phyloP scores from a whole-genome alignment of 2,888 invertebrate species.

The Andrena fulva region DNA sequence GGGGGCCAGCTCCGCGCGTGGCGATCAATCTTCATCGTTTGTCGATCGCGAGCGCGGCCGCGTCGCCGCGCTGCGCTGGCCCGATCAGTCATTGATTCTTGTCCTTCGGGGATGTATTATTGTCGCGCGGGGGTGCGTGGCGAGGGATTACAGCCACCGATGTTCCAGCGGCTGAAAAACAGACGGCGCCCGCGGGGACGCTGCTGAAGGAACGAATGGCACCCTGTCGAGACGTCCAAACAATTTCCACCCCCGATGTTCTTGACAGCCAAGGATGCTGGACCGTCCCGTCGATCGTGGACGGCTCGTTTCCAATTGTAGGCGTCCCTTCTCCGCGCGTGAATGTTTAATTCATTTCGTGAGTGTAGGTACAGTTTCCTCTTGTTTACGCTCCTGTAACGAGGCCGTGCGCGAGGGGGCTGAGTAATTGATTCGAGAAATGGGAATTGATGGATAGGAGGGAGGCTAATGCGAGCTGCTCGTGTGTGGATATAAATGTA shows the following conservation, averaged over 20 bases:
- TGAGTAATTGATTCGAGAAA: background rate
- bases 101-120: conserved; percentile 50
- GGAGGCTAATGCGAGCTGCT: background rate
- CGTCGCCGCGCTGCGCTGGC: conserved; percentile 28
- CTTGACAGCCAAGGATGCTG: conserved; percentile 7
- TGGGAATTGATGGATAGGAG: background rate
- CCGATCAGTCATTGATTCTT: conserved; percentile 68
- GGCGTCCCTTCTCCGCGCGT: background rate
- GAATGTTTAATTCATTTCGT: conserved; percentile 14
- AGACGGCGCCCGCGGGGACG: conserved; percentile 6
- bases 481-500: too few species aligned
- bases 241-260: conserved; percentile 38
- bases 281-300: background rate
- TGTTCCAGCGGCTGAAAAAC: conserved; percentile 44
- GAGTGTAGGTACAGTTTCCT: background rate
- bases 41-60: conserved; percentile 44
- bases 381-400: background rate
- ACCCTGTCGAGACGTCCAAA: conserved; percentile 46
- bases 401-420: background rate
- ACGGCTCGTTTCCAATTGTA: background rate
- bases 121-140: conserved; percentile 22
- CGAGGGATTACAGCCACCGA: conserved; percentile 27
- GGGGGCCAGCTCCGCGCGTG: background rate
- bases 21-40: conserved; percentile 77
- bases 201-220: conserved; percentile 16